Base-by-base conservation (phyloP, 2,888 invertebrate species). In the Odontocerum albicorne region DNA sequence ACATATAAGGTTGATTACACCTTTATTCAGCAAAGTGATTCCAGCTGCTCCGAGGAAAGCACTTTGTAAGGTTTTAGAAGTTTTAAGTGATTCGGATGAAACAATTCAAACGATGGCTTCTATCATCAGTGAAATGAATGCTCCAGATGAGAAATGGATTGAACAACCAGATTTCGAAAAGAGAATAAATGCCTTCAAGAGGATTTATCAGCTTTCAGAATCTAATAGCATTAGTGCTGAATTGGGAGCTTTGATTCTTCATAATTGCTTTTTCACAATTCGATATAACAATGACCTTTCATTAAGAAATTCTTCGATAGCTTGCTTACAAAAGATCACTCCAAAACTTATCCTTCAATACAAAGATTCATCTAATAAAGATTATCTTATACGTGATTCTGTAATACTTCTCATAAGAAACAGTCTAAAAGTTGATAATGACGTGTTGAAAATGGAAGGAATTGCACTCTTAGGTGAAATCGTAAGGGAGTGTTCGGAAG, bases 131-230 rank as follows among this genome's bases (percentile, higher is more conserved):
- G 83, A 88, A 68, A 79, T 96, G 64, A 97, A 97, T 72, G 87
- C 96, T 0, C 95, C 86, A 80, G 90, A 96, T 71, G 80, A 82
- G 38, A 84, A 87, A 60, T 90, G 90, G 85, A 81, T 96, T n/a
- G 96, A 96, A 64, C 96, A 97, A 67, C 95, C 96, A 0, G 94
- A 97, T 72, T 95, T 90, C 65, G 86, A 90, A 57, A 80, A 80
- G 63, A 81, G 97, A 63, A 76, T 96, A 16, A 84, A 87, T 49
- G 90, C 90, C 0, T 92, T 92, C 64, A 85, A 83, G 64, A 73
- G 78, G 63, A 83, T 94, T 33, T 83, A 83, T 57, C 67, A 75
- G 38, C 66, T 82, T 50, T 71, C 80, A 10, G 73, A 77, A 1
- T 68, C 68, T 1, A 68, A 77, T 49, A 69, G 75, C 42, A 72